Conservation (phyloP, 1,140 invertebrate species). For the Cydia fagiglandana region DNA sequence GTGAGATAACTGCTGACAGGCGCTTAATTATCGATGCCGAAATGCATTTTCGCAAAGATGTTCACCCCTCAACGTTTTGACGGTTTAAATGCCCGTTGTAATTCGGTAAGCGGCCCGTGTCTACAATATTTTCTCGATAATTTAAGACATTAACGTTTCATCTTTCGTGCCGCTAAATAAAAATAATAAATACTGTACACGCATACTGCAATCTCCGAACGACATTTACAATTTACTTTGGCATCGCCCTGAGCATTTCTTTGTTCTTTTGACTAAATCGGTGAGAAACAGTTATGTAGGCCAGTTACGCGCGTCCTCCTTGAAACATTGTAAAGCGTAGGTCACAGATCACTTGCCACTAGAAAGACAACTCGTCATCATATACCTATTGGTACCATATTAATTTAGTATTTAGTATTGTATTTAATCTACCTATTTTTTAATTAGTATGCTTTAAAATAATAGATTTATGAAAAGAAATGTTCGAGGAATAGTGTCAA, state of each 20-base stretch:
- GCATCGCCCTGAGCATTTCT: slow-evolving; percentile 20
- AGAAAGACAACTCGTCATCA: not conserved
- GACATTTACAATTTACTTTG: slow-evolving; percentile 27
- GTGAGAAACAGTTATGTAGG: slow-evolving; percentile 20
- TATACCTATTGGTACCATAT: too few species aligned
- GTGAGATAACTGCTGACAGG: slow-evolving; percentile 16
- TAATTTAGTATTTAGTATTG: too few species aligned
- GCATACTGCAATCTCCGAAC: slow-evolving; percentile 33
- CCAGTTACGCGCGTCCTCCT: not conserved
- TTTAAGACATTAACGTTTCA: slow-evolving; percentile 46
- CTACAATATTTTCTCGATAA: slow-evolving; percentile 50
- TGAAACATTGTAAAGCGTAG: slow-evolving; percentile 8
- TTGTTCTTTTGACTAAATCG: slow-evolving; percentile 26
- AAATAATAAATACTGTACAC: slow-evolving; percentile 43
- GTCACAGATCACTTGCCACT: not conserved
- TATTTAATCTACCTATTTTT: too few species aligned
- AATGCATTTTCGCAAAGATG: slow-evolving; percentile 35
- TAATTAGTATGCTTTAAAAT: too few species aligned
- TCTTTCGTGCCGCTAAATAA: slow-evolving; percentile 35
- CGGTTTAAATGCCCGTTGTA: slow-evolving; percentile 46
- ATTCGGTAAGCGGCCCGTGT: slow-evolving; percentile 36
- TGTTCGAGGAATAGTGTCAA: too few species aligned
- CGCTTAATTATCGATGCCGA: slow-evolving; percentile 32
- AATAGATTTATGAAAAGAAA: too few species aligned
- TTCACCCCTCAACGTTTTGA: slow-evolving; percentile 42